Base-by-base conservation (phyloP, 2,113 vertebrate species). In the Gobius niger region DNA sequence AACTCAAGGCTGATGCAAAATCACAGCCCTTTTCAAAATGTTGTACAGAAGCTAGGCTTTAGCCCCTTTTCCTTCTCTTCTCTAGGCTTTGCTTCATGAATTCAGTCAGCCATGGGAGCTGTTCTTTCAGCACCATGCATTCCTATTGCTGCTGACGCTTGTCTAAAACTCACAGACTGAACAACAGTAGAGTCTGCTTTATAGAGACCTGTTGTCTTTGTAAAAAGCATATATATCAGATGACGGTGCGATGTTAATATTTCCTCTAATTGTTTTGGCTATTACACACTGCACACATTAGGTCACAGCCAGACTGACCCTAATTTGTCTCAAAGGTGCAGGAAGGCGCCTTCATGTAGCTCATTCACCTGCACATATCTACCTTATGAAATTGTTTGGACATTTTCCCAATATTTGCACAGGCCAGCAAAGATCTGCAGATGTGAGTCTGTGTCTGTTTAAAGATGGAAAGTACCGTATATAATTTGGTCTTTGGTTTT, bases 111-210 rank as follows among this genome's bases (percentile, higher is more conserved):
- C 83, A 85, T 72, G 87, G 91, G 91, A 93, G 92, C 91, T 88
- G 92, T 93, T 87, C 87, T 79, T 92, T 92, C 93, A 92, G 90
- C 89, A 92, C 91, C 76, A 86, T 87, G 89, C 89, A 91, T 92
- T 92, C 91, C 91, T 87, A 88, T 88, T 90, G 89, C 91, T 90
- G 86, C 85, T 90, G 85, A 68, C 74, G 81, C 83, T 89, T 90
- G 65, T 52, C 64, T 66, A 68, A 71, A 41, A 60, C 7, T 42
- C 40, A 78, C 79, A 85, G 84, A 92, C 86, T 82, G 88, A 89
- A 70, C 83, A 87, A 89, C 82, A 82, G 77, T 82, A 44, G 69
- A 76, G 77, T 84, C 84, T 78, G 50, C 73, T 81, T 67, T 84
- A 72, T 80, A 82, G 73, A 89, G 78, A 84, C 68, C 73, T 67